Conservation (phyloP, 1,140 invertebrate genomes). For the Drosophila repletoides region DNA sequence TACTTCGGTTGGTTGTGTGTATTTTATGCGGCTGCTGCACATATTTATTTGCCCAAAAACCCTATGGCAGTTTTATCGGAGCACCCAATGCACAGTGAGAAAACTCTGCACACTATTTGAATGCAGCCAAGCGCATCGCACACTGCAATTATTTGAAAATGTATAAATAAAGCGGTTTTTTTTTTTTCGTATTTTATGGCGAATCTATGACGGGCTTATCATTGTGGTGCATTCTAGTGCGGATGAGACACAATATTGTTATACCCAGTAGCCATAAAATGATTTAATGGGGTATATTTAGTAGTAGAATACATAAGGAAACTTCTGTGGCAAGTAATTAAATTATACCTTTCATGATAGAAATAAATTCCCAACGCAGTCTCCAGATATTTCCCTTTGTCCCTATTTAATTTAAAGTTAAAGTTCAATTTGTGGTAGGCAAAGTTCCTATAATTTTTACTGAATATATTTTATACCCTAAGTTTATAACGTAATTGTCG, state of each 20-base stretch:
- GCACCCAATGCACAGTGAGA: conserved; percentile 24
- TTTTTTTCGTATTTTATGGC: conserved; percentile 17
- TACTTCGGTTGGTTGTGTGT: conserved; percentile 43
- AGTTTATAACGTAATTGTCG: too few relatives aligned
- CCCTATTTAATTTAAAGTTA: too few relatives aligned
- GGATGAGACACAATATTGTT: neutral
- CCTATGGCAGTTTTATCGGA: conserved; percentile 68
- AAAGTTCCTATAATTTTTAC: too few relatives aligned
- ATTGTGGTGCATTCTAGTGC: conserved; percentile 6
- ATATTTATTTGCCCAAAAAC: conserved; percentile 67
- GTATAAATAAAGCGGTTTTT: too few relatives aligned
- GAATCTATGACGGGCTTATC: conserved; percentile 39
- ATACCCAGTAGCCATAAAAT: neutral
- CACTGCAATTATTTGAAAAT: conserved; percentile 30
- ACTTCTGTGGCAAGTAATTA: too few relatives aligned
- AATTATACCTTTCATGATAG: too few relatives aligned
- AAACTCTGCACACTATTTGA: neutral
- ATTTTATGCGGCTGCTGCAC: conserved; percentile 50
- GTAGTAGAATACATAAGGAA: too few relatives aligned
- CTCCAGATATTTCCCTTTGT: too few relatives aligned
- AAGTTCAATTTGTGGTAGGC: too few relatives aligned
- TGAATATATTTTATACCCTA: too few relatives aligned
- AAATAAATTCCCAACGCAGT: too few relatives aligned
- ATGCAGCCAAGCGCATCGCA: conserved; percentile 26
- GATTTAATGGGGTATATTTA: neutral